A percentile compares a stretch with the other conserved stretches of the same genome.
Conservation (phyloP, 2,888 invertebrate genomes). For the Serripes groenlandicus region DNA sequence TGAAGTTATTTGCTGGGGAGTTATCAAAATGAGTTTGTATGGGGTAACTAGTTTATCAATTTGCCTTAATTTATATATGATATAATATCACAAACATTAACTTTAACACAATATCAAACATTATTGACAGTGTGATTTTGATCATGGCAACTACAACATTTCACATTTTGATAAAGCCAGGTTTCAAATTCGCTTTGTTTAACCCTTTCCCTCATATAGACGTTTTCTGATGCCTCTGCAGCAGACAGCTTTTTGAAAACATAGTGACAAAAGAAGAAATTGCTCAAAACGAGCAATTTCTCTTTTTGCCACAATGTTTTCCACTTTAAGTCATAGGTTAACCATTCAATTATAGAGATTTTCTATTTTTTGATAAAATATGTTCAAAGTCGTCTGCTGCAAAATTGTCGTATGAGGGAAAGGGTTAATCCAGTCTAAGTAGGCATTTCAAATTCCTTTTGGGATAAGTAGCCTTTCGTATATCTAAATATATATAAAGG, state of each 20-base stretch:
- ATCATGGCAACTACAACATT: not conserved
- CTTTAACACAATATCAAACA: not conserved
- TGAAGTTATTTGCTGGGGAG: not conserved
- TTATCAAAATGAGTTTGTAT: not conserved
- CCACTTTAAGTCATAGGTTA: too few species aligned
- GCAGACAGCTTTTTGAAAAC: not conserved
- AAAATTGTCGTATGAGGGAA: too few species aligned
- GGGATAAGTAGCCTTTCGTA: too few species aligned
- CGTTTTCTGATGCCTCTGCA: not conserved
- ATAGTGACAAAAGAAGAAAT: not conserved
- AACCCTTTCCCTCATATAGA: not conserved
- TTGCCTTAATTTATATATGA: not conserved
- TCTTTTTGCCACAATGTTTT: not conserved
- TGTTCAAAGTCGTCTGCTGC: too few species aligned
- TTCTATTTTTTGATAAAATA: too few species aligned
- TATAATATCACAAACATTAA: slow-evolving; percentile 11
- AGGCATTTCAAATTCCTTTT: too few species aligned
- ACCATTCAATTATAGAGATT: too few species aligned
- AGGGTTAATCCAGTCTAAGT: too few species aligned
- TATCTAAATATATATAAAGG: too few species aligned
- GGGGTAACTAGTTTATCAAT: not conserved
- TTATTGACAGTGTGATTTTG: not conserved
- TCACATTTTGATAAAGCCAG: not conserved
- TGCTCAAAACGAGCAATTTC: not conserved
- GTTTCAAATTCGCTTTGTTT: not conserved